Evolutionary conservation across 2,888 invertebrate species (phyloP), one percentile per base, ranked within the genome.

Genomic region (Strigamia maritima): DNA sequence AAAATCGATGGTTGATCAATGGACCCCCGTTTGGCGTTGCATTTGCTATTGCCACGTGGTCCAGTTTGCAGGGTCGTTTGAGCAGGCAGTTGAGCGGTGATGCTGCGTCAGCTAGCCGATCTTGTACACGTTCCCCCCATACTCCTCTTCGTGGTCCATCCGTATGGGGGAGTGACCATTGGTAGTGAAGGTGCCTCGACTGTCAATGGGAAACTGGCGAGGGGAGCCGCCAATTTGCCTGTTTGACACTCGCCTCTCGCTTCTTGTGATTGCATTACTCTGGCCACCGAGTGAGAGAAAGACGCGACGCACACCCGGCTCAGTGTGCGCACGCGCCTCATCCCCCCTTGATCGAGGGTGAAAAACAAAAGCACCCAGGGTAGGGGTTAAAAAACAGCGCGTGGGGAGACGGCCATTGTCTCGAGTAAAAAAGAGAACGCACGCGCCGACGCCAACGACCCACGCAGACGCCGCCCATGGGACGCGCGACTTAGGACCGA

Each of bases 211-310:
- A 65, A 49, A 65, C 26, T 24, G 8, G 65, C 26, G 8, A 65
- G 65, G 65, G 65, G 65, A 65, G 65, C 26, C 65, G 65, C 26
- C 65, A 65, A 65, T 65, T 65, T 65, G 65, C 65, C 65, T 65
- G 65, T 65, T 65, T 65, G 65, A 65, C 65, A 65, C 65, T 65
- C 65, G 65, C 65, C 65, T 65, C 65, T 65, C 65, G 65, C 65
- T 65, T 26, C 65, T 65, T 65, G 65, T 65, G 65, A 65, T 65
- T 65, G 65, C 65, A 65, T 65, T 65, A 65, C 65, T 65, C 65
- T 24, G 65, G 65, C 65, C 65, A 65, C 65, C 65, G 65, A 65
- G 65, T n/a, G 49, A 49, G 49, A 49, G 49, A 49, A 49, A 65
- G 65, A 65, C 65, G 65, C 65, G 65, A 65, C 65, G 65, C 65